phyloP scores from a whole-genome alignment of 1,140 invertebrate genomes.

The Papilio helenus region DNA sequence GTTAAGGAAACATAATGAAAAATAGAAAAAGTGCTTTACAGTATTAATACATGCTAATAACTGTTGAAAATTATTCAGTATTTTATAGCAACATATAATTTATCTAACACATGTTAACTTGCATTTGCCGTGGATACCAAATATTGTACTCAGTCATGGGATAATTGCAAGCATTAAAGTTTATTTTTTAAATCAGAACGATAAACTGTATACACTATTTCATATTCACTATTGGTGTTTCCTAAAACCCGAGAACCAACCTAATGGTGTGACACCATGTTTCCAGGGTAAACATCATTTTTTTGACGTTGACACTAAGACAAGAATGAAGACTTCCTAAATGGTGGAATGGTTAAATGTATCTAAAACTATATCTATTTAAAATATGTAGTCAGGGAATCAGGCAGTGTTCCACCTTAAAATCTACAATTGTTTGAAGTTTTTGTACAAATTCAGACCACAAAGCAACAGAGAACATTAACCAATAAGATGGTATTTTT shows the following conservation, averaged over 20 bases:
- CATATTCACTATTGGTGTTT: no score
- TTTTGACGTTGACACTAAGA: background rate
- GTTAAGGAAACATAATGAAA: background rate
- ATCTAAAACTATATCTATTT: background rate
- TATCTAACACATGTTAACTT: background rate
- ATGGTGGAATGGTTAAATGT: background rate
- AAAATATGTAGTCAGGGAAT: background rate
- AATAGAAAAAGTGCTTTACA: background rate
- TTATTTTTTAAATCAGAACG: background rate
- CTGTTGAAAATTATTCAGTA: background rate
- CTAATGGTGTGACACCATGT: background rate
- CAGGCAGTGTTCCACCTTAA: no score
- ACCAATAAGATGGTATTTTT: no score
- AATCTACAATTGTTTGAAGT: no score
- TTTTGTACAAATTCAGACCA: no score
- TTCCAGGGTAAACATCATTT: background rate
- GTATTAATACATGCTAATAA: background rate
- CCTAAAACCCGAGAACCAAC: background rate
- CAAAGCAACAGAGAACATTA: no score
- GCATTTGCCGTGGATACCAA: background rate
- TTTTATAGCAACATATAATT: background rate
- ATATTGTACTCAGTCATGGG: no score
- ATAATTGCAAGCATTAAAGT: background rate
- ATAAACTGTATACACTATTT: no score
- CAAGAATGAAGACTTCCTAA: background rate